Evolutionary conservation across 1,140 invertebrate genomes (phyloP), one percentile per base, ranked within the genome.

Genomic region (Hesperophylax magnus): DNA sequence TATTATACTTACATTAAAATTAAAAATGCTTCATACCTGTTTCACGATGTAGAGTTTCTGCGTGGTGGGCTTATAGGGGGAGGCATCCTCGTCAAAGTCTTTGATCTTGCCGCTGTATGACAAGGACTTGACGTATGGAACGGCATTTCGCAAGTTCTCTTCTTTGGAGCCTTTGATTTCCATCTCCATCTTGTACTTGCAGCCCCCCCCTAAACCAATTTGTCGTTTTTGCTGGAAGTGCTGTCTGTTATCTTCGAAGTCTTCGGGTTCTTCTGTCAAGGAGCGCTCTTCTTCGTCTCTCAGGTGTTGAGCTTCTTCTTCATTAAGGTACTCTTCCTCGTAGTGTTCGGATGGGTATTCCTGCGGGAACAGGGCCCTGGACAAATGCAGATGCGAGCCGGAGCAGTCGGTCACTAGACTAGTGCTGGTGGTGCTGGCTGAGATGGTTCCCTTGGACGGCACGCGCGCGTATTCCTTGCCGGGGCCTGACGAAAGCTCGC

Each of bases 181-280:
- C 92, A 92, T 92, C 86, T 92, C 92, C 88, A 92, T 89, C 84
- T 90, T 90, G 86, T 89, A 90, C 84, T 91, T 91, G 77, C 87
- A 88, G 78, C 88, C 87, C 87, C 89, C 89, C 27, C 88, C 88
- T 77, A 90, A 85, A 84, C 89, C 90, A 80, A 89, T 90, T 82
- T 90, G 88, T 11, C 88, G 86, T 65, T 89, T 82, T 74, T 90
- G 88, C 85, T 90, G 89, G 81, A 90, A 90, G 82, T 90, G 89
- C 5, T 87, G 87, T 31, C 89, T 85, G 11, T 88, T 89, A 71
- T 88, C 87, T 79, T 91, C 88, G 80, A 89, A 90, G 27, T 79
- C 78, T 39, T 79, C 78, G n/a, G 34, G 56, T 20, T 78, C 77
- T 54, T 69, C 39, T 8, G 58, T 67, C 3, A 65, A 5, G 6